Percentiles rank a stretch among this genome's conserved stretches.
Conservation (phyloP, 2,113 vertebrate species). For the Lathamus discolor region DNA sequence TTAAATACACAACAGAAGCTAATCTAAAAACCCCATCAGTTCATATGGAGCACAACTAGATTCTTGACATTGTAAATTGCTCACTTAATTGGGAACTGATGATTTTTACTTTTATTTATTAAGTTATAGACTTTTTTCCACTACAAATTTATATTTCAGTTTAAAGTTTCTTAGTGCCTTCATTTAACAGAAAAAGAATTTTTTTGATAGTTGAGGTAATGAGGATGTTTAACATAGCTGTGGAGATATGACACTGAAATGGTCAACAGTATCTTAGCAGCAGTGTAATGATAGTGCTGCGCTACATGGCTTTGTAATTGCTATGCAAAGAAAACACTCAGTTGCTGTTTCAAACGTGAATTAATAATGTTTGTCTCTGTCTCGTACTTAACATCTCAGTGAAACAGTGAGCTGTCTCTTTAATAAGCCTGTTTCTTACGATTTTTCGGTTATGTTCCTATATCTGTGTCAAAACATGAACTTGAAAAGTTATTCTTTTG, state of each 20-base stretch:
- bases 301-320: background rate
- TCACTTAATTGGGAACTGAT: slow-evolving; percentile 44
- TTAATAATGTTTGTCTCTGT: background rate
- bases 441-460: background rate
- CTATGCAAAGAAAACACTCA: background rate
- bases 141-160: background rate
- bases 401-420: background rate
- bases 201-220: background rate
- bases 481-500: slow-evolving; percentile 51
- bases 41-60: slow-evolving; percentile 7
- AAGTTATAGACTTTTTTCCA: background rate
- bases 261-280: background rate
- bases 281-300: background rate
- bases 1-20: slow-evolving; percentile 61
- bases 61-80: slow-evolving; percentile 45
- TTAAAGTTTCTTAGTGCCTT: slow-evolving; percentile 23
- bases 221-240: background rate
- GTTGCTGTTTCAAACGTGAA: background rate
- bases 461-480: background rate
- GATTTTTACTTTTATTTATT: background rate
- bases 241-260: background rate
- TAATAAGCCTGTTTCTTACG: background rate
- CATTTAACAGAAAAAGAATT: background rate
- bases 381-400: background rate
- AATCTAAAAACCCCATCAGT: slow-evolving; percentile 24